Evolutionary conservation across 2,113 vertebrate species (phyloP), one percentile per base, ranked within the genome.

Genomic region (Ammodytes marinus): DNA sequence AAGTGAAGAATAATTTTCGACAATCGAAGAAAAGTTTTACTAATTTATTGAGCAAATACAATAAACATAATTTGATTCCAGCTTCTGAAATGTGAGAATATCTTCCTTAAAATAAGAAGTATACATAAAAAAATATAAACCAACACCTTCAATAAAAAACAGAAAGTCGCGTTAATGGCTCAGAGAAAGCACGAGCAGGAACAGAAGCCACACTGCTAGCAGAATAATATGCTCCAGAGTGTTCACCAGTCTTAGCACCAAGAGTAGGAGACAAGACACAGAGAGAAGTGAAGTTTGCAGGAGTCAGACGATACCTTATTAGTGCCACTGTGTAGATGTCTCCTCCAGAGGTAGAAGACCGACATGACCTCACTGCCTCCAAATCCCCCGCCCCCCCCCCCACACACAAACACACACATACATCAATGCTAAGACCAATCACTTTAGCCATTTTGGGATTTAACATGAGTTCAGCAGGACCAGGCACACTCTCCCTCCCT

Each of bases 281-380:
- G 57, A 63, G 17, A 52, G 27, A 79, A 59, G 12, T 58, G 52
- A 74, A 37, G 65, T 52, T 47, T 35, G 27, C 65, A 55, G 43
- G 46, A 53, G 40, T 63, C 10, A 64, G 50, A 42, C 7, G 15
- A 77, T 52, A 14, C 10, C 74, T 88, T 61, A 84, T 85, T 86
- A 86, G 71, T 11, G 39, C 66, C 27, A 27, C 27, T 27, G 27
- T 27, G 37, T 35, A 4, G 43, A 35, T n/a, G 17, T 77, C 40
- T 65, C 72, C 69, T 73, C 19, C 42, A 6, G 59, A 60, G 65
- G 10, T 45, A 54, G 55, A 68, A 46, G 39, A 58, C 52, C 1
- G 14, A 86, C 63, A 59, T 60, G n/a, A 80, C 69, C 68, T 69
- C 45, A 27, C 42, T 3, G 4, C 11, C 52, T 40, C 17, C 17